Evolutionary conservation across 2,797 vertebrate genomes (phyloP).

Genomic region (Salmo trutta): DNA sequence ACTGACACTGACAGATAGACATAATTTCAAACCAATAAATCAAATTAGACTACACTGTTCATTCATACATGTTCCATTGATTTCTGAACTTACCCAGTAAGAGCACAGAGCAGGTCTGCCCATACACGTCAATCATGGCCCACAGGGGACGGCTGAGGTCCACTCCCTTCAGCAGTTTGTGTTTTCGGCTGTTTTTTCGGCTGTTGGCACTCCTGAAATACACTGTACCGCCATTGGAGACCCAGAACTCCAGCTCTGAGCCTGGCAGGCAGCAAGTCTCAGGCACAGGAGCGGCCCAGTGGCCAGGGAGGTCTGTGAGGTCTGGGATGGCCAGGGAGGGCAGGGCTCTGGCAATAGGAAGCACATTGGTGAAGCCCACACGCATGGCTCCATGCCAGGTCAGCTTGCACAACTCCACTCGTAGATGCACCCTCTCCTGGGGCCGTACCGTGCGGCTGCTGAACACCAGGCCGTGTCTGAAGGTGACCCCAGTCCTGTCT

Average conservation of each 20-base stretch:
- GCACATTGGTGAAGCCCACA: conserved; percentile 80
- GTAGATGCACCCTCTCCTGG: conserved; percentile 69
- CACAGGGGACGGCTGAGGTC: conserved; percentile 69
- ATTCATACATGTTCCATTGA: background rate
- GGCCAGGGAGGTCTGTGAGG: conserved; percentile 65
- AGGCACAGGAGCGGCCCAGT: conserved; percentile 67
- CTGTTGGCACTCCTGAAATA: conserved; percentile 20
- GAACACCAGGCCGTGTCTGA: conserved; percentile 79
- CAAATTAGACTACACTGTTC: background rate
- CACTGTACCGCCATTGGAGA: conserved; percentile 59
- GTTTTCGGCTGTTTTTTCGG: rapidly evolving
- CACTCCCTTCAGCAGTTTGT: conserved; percentile 49
- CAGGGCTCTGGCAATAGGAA: conserved; percentile 60
- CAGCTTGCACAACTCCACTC: conserved; percentile 35
- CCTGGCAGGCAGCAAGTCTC: conserved; percentile 41
- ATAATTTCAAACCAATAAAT: background rate
- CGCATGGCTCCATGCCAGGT: conserved; percentile 77
- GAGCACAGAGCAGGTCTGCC: conserved; percentile 73
- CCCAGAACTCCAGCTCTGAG: conserved; percentile 76
- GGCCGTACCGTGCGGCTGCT: conserved; percentile 70
- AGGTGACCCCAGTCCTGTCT: conserved; percentile 44
- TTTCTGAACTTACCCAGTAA: conserved; percentile 72
- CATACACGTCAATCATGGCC: conserved; percentile 85
- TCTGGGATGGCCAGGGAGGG: conserved; percentile 75
- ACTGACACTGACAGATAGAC: background rate